These are phyloP conservation scores for Oryzias javanicus DNA, from an alignment of 2,113 vertebrate species.

Conservation along the genomic window DNA sequence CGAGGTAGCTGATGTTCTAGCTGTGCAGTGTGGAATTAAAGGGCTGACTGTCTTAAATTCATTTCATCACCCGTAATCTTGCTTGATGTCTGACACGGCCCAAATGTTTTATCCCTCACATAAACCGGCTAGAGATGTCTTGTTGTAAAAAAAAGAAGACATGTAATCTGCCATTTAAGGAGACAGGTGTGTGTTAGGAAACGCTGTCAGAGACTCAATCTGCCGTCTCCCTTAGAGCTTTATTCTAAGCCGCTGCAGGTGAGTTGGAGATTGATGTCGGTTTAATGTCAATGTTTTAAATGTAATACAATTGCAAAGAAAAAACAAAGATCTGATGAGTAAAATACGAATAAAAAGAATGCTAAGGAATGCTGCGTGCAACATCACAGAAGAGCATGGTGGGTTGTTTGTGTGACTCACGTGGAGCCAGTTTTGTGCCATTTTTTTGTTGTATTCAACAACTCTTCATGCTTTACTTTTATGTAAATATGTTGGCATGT, in stretches of 20 bases:
- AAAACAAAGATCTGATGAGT: too few species aligned
- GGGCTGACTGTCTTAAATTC: neutral
- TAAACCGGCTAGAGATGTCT: neutral
- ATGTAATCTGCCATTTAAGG: neutral
- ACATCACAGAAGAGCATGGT: too few species aligned
- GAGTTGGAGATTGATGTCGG: neutral
- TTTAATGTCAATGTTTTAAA: too few species aligned
- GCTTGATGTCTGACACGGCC: neutral
- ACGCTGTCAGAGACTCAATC: neutral
- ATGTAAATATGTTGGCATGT: too few species aligned
- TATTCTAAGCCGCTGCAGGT: slow-evolving; percentile 42
- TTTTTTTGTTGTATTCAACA: too few species aligned
- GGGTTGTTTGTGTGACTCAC: too few species aligned
- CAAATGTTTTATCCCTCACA: neutral
- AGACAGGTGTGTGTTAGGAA: neutral
- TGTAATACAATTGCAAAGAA: too few species aligned
- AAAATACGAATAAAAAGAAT: too few species aligned
- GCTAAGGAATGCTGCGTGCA: too few species aligned
- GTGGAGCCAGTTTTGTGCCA: too few species aligned
- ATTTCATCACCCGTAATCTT: neutral
- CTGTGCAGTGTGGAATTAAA: neutral
- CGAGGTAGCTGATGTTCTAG: neutral
- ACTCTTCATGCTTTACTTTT: too few species aligned
- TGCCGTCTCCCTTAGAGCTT: slow-evolving; percentile 17
- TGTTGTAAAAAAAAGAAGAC: neutral